These are phyloP conservation scores for Baccha elongata DNA, from an alignment of 2,888 invertebrate genomes.

Conservation along the genomic window DNA sequence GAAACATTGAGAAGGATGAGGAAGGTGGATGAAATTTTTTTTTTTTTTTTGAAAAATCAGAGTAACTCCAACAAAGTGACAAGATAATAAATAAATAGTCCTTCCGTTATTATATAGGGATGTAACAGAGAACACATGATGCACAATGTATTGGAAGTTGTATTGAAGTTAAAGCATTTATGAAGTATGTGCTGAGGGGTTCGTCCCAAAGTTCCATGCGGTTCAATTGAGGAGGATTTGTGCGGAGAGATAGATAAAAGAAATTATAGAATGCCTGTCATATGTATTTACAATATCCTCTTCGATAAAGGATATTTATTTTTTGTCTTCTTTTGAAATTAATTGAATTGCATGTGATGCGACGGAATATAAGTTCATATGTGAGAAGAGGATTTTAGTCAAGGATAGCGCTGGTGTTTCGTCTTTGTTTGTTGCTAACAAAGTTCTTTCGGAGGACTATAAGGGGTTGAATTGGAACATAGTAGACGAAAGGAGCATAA, in stretches of 20 bases:
- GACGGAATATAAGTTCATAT: slow-evolving; percentile 36
- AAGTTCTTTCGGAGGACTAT: neutral
- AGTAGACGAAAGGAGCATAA: slow-evolving; percentile 67
- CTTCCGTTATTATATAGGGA: slow-evolving; percentile 43
- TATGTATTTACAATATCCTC: slow-evolving; percentile 68
- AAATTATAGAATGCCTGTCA: slow-evolving; percentile 80
- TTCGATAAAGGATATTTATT: slow-evolving; percentile 46
- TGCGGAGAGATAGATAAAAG: slow-evolving; percentile 58
- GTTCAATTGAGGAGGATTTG: slow-evolving; percentile 45
- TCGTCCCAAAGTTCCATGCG: slow-evolving; percentile 17
- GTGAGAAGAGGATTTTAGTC: slow-evolving; percentile 31
- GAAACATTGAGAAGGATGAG: slow-evolving; percentile 58
- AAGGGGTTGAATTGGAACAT: slow-evolving; percentile 23
- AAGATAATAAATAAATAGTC: slow-evolving; percentile 74
- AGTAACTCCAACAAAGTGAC: slow-evolving; percentile 66
- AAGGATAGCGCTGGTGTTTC: slow-evolving; percentile 49
- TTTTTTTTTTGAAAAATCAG: slow-evolving; percentile 39
- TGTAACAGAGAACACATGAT: slow-evolving; percentile 39
- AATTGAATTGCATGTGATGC: slow-evolving; percentile 79
- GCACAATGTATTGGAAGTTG: slow-evolving; percentile 2
- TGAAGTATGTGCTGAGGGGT: slow-evolving; percentile 34
- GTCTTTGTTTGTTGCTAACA: slow-evolving; percentile 31
- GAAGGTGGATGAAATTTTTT: slow-evolving; percentile 12
- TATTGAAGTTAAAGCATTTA: slow-evolving; percentile 34
- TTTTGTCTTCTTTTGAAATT: slow-evolving; percentile 79